These are phyloP conservation scores for Portunus trituberculatus DNA, from an alignment of 1,140 invertebrate species.

Conservation along the genomic window DNA sequence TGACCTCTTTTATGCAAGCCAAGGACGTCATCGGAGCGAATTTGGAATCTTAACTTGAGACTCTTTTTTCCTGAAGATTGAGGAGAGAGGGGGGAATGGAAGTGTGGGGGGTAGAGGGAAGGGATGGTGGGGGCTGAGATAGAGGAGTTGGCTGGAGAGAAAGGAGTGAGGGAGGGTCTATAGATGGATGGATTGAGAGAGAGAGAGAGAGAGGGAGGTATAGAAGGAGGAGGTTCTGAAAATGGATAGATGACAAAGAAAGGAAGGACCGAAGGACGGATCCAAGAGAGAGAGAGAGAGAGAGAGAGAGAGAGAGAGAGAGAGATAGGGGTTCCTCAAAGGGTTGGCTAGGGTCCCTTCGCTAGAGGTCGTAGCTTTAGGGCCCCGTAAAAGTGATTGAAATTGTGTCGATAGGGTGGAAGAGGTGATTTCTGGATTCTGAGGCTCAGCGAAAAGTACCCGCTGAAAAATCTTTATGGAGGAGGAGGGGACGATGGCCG, in stretches of 20 bases:
- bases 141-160: neutral
- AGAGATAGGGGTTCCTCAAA: neutral
- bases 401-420: slow-evolving; percentile 72
- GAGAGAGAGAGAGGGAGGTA: neutral
- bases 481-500: neutral
- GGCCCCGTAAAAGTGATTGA: slow-evolving; percentile 71
- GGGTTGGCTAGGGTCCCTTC: no score
- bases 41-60: slow-evolving; percentile 59
- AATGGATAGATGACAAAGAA: neutral
- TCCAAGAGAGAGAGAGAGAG: neutral
- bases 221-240: neutral
- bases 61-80: neutral
- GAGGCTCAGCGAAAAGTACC: slow-evolving; percentile 69
- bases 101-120: neutral
- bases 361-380: slow-evolving; percentile 24
- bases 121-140: neutral
- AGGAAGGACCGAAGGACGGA: neutral
- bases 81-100: neutral
- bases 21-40: slow-evolving; percentile 59
- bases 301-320: slow-evolving; percentile 43
- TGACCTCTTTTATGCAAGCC: slow-evolving; percentile 67
- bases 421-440: slow-evolving; percentile 64
- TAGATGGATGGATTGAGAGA: neutral
- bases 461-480: slow-evolving; percentile 61
- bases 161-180: neutral